Conservation (phyloP, 1,140 invertebrate genomes). For the Pseudomyrmex gracilis region DNA sequence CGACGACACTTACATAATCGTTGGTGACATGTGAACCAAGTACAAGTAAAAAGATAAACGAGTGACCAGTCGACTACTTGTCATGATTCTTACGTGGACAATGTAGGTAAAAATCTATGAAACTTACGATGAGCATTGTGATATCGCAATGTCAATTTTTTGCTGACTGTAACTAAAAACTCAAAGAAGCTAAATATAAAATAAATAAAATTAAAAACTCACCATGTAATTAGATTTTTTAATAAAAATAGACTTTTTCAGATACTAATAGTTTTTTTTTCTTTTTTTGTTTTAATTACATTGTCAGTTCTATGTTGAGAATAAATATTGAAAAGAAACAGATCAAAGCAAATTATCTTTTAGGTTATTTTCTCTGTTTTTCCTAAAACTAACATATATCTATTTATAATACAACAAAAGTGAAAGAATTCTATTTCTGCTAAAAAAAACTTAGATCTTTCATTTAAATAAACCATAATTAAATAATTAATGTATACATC, state of each 20-base stretch:
- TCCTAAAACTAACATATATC: too few species aligned
- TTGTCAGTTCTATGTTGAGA: too few species aligned
- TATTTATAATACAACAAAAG: too few species aligned
- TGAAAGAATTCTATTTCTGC: too few species aligned
- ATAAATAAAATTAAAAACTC: not conserved
- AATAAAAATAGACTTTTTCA: not conserved
- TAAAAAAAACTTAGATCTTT: too few species aligned
- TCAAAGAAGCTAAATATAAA: not conserved
- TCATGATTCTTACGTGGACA: conserved; percentile 48
- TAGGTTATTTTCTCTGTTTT: too few species aligned
- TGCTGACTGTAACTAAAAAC: not conserved
- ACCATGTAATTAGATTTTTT: not conserved
- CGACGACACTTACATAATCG: conserved; percentile 12
- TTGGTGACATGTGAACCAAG: not conserved
- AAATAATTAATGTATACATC: not conserved
- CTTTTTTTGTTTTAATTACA: too few species aligned
- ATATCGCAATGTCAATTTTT: not conserved
- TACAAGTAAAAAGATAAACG: conserved; percentile 26
- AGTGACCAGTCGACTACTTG: conserved; percentile 24
- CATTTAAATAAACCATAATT: too few species aligned
- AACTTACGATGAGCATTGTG: not conserved
- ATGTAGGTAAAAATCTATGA: conserved; percentile 19
- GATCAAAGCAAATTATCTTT: too few species aligned
- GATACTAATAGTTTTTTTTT: too few species aligned
- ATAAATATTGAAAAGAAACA: too few species aligned